These are phyloP conservation scores for Clavelina lepadiformis DNA, from an alignment of 23 tunicate genomes.

Conservation along the genomic window DNA sequence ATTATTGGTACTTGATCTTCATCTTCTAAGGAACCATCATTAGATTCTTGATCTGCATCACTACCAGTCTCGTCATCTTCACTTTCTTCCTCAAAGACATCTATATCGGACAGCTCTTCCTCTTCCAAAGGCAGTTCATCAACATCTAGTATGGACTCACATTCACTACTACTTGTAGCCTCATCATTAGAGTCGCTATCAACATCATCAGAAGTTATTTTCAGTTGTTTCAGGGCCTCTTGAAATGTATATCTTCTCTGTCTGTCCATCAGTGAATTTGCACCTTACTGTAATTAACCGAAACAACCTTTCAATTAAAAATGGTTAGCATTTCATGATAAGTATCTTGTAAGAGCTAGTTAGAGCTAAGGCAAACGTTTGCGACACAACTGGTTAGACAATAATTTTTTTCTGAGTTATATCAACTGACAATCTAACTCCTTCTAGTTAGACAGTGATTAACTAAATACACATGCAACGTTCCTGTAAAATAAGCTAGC, in stretches of 20 bases:
- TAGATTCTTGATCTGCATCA: constrained; percentile 15
- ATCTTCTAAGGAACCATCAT: constrained; percentile 13
- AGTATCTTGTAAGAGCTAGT: too few relatives aligned
- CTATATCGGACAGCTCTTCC: background rate
- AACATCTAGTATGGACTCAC: constrained; percentile 10
- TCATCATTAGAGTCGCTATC: constrained; percentile 15
- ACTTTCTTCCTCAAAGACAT: constrained; percentile 12
- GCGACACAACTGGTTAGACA: too few relatives aligned
- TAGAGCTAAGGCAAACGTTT: too few relatives aligned
- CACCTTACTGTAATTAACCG: too few relatives aligned
- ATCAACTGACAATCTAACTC: too few relatives aligned
- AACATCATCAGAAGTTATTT: constrained; percentile 11
- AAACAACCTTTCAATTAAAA: too few relatives aligned
- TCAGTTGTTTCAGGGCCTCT: constrained; percentile 13
- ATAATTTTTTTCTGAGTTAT: too few relatives aligned
- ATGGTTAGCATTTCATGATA: too few relatives aligned
- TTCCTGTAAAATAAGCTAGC: too few relatives aligned
- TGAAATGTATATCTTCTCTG: constrained; percentile 13
- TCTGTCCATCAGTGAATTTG: constrained; percentile 4
- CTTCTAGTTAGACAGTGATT: too few relatives aligned
- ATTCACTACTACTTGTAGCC: constrained; percentile 22
- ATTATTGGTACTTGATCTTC: constrained; percentile 11
- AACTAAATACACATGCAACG: too few relatives aligned
- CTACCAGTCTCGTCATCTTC: constrained; percentile 13
- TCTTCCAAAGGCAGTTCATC: constrained; percentile 9